Conservation (phyloP, 2,888 invertebrate genomes). For the Erebia ligea region DNA sequence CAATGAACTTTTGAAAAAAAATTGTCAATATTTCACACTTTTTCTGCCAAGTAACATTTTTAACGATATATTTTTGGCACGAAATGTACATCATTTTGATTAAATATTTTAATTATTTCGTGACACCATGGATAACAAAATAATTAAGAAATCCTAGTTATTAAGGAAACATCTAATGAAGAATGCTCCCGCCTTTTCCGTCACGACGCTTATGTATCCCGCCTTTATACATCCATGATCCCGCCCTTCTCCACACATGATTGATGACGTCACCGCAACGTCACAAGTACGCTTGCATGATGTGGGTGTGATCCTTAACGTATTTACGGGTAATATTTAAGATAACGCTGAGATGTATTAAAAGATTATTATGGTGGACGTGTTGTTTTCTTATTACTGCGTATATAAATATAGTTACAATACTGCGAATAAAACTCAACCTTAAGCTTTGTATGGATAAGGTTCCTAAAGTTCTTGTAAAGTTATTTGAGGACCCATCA, state of each 20-base stretch:
- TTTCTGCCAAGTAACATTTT: too few species aligned
- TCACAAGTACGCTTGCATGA: conserved; percentile 57
- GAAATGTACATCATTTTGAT: too few species aligned
- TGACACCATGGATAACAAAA: too few species aligned
- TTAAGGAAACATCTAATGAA: conserved; percentile 62
- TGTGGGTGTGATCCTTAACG: conserved; percentile 67
- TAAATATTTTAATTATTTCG: too few species aligned
- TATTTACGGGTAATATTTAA: conserved; percentile 52
- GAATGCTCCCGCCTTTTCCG: conserved; percentile 59
- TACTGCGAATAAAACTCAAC: neutral
- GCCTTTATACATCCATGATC: conserved; percentile 52
- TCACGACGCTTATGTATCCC: conserved; percentile 53
- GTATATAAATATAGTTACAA: neutral
- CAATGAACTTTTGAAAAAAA: too few species aligned
- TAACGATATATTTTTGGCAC: too few species aligned
- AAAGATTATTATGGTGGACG: conserved; percentile 36
- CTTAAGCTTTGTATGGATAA: too few species aligned
- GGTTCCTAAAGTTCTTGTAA: too few species aligned
- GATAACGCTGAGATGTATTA: conserved; percentile 45
- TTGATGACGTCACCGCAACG: conserved; percentile 70
- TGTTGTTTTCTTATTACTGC: neutral
- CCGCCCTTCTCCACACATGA: conserved; percentile 54
- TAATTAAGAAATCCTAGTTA: conserved; percentile 40
- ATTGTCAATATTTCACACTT: too few species aligned
- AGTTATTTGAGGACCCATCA: too few species aligned